Evolutionary conservation across 2,797 vertebrate species (phyloP).

Genomic region (Sebastes oblongus): DNA sequence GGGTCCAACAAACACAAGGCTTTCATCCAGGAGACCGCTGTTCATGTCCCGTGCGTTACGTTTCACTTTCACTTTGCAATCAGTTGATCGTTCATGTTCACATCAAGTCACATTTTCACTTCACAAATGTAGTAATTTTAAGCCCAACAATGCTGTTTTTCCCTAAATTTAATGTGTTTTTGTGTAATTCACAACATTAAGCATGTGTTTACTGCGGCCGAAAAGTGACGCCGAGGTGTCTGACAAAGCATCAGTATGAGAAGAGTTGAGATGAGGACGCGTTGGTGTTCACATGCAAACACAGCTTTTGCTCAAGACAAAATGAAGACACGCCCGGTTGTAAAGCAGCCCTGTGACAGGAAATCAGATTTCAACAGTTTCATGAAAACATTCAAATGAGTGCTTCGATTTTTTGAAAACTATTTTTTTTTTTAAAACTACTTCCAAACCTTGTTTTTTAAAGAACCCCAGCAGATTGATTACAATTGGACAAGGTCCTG

Average conservation of each 20-base stretch:
- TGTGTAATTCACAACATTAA: too few relatives aligned
- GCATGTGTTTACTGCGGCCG: too few relatives aligned
- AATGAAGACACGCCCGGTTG: not conserved
- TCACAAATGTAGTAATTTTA: too few relatives aligned
- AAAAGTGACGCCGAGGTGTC: too few relatives aligned
- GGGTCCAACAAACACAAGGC: not conserved
- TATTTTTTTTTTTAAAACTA: not conserved
- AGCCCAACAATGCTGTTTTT: too few relatives aligned
- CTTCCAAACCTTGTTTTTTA: not conserved
- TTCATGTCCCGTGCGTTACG: not conserved
- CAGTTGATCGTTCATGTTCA: too few relatives aligned
- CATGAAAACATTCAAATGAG: not conserved
- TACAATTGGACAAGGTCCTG: not conserved
- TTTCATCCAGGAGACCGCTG: not conserved
- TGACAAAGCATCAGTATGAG: too few relatives aligned
- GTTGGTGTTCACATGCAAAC: not conserved
- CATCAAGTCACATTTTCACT: too few relatives aligned
- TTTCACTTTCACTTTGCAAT: too few relatives aligned
- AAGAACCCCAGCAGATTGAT: not conserved
- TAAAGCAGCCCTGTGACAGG: not conserved
- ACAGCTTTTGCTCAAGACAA: not conserved
- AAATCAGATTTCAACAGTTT: not conserved
- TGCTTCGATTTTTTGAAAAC: not conserved
- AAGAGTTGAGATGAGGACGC: too few relatives aligned
- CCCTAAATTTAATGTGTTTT: too few relatives aligned